These are phyloP conservation scores for Ia io DNA, from an alignment of 2,113 vertebrate genomes.

Conservation along the genomic window DNA sequence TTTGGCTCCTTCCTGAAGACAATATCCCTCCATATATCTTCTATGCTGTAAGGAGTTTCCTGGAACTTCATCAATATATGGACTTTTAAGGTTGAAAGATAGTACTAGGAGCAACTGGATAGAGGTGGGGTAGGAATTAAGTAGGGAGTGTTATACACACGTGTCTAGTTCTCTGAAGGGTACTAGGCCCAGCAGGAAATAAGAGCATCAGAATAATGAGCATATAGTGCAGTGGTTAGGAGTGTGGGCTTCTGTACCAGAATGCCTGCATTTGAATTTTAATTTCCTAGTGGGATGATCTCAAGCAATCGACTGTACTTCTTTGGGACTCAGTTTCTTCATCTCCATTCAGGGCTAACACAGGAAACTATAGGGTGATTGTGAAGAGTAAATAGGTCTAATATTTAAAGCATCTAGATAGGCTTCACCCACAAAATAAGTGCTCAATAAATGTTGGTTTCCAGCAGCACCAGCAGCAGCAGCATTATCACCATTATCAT, in stretches of 20 bases:
- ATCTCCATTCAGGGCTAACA: neutral
- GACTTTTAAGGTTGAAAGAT: neutral
- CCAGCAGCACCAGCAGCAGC: neutral
- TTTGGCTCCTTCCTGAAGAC: conserved; percentile 7
- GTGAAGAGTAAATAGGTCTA: neutral
- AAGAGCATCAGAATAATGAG: neutral
- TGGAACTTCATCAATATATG: neutral
- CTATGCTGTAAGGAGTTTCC: neutral
- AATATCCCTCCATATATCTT: neutral
- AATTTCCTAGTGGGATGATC: neutral
- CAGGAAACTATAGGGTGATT: neutral
- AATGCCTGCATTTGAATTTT: neutral
- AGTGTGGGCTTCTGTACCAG: neutral
- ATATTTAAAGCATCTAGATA: neutral
- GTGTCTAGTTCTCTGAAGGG: neutral
- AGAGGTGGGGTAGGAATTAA: neutral
- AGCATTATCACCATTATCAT: neutral
- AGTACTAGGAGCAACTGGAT: neutral
- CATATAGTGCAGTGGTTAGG: neutral
- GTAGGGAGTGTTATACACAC: neutral
- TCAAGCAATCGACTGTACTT: neutral
- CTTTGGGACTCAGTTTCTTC: neutral
- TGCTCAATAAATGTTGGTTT: neutral
- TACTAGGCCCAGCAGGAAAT: neutral
- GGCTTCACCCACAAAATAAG: neutral